Evolutionary conservation across 2,888 invertebrate genomes (phyloP).

Genomic region (Trachelus tabidus): DNA sequence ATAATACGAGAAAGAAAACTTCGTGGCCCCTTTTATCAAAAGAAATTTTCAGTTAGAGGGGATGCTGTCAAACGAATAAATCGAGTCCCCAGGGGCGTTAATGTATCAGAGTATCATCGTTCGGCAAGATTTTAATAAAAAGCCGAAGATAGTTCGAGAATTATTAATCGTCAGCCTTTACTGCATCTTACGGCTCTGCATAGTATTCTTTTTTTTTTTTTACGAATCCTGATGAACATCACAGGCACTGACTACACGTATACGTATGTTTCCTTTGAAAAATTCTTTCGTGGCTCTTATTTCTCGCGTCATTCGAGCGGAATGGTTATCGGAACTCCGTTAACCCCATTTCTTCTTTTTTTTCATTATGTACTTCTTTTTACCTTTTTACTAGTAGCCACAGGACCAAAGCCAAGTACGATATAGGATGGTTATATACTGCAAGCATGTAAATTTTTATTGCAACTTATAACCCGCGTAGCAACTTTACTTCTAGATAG

Average conservation of each 20-base stretch:
- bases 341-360: not conserved
- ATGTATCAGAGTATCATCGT: not conserved
- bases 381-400: not conserved
- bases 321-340: not conserved
- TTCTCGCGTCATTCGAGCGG: not conserved
- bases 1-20: not conserved
- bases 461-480: not conserved
- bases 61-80: not conserved
- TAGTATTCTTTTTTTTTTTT: not conserved
- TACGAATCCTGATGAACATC: not conserved
- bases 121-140: not conserved
- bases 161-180: not conserved
- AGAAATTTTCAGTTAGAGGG: not conserved
- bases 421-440: not conserved
- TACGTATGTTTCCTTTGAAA: not conserved
- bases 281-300: not conserved
- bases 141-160: not conserved
- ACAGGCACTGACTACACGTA: not conserved
- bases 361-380: not conserved
- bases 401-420: not conserved
- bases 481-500: not conserved
- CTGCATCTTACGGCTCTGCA: too few relatives aligned
- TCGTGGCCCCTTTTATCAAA: not conserved
- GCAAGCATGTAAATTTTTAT: not conserved
- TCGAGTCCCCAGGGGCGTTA: not conserved